Conservation (phyloP, 2,888 invertebrate species). For the Drosophila koepferae region DNA sequence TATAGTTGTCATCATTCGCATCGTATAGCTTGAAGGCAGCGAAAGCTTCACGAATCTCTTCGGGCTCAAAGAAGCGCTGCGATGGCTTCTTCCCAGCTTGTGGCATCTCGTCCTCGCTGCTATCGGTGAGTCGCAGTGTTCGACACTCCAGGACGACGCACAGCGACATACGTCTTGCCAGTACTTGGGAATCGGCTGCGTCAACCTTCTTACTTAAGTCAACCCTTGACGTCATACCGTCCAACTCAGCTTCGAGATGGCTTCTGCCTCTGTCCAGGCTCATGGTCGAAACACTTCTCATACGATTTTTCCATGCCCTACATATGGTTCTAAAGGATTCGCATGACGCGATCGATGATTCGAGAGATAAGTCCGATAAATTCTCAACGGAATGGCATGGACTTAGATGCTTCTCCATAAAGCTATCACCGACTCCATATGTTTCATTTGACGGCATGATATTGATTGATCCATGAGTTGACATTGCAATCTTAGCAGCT, state of each 20-base stretch:
- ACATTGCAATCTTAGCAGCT: neutral
- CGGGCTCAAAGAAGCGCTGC: constrained; percentile 29
- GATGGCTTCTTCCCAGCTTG: neutral
- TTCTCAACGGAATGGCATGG: neutral
- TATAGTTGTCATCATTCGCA: constrained; percentile 36
- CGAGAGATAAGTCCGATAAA: neutral
- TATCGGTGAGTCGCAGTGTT: constrained; percentile 22
- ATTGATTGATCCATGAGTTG: neutral
- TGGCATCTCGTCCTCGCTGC: constrained; percentile 37
- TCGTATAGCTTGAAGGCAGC: constrained; percentile 40
- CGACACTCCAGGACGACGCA: constrained; percentile 40
- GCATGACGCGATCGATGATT: constrained; percentile 32
- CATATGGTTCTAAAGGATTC: constrained; percentile 33
- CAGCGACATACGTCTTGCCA: constrained; percentile 19
- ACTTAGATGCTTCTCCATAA: constrained; percentile 9
- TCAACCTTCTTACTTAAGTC: neutral
- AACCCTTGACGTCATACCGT: neutral
- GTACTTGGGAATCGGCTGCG: neutral
- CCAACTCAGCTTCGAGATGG: neutral
- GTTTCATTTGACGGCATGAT: neutral
- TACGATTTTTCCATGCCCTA: constrained; percentile 29
- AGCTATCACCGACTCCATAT: constrained; percentile 29
- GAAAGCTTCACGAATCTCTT: constrained; percentile 45
- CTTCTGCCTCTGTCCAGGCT: constrained; percentile 3
- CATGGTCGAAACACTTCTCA: constrained; percentile 12